Evolutionary conservation across 1,140 invertebrate genomes (phyloP).

Genomic region (Battus philenor): DNA sequence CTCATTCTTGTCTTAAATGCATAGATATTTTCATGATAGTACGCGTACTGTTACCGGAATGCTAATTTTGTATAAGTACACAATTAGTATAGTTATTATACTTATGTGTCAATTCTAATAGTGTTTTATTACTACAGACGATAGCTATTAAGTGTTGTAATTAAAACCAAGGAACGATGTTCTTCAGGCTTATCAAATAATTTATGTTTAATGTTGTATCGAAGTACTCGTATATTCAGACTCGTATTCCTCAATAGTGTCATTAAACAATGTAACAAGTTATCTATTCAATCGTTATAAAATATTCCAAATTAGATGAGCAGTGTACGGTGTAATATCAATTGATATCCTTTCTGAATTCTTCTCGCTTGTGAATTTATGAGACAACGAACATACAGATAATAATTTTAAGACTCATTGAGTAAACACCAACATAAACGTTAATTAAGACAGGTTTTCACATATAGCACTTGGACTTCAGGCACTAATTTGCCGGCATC

Average conservation of each 20-base stretch:
- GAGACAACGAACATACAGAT: slow-evolving; percentile 59
- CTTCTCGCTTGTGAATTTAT: slow-evolving; percentile 48
- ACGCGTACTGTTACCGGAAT: slow-evolving; percentile 71
- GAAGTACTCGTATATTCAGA: slow-evolving; percentile 20
- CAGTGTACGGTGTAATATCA: slow-evolving; percentile 21
- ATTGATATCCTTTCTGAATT: slow-evolving; percentile 18
- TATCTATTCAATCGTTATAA: too few species aligned
- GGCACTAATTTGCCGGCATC: too few species aligned
- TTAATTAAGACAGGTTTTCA: slow-evolving; percentile 10
- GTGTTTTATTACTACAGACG: slow-evolving; percentile 72
- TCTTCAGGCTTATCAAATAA: slow-evolving; percentile 47
- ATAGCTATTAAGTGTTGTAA: slow-evolving; percentile 73
- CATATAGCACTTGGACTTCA: too few species aligned
- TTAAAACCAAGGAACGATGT: slow-evolving; percentile 52
- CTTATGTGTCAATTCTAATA: slow-evolving; percentile 78
- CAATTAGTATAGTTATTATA: slow-evolving; percentile 77
- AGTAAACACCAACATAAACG: slow-evolving; percentile 15
- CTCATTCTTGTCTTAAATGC: slow-evolving; percentile 40
- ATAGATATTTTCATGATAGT: slow-evolving; percentile 74
- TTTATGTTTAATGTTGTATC: slow-evolving; percentile 28
- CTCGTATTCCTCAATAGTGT: slow-evolving; percentile 24
- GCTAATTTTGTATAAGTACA: slow-evolving; percentile 74
- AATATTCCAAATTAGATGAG: slow-evolving; percentile 32
- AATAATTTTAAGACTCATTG: slow-evolving; percentile 45
- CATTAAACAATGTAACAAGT: too few species aligned